Evolutionary conservation across 2,888 invertebrate genomes (phyloP), one percentile per base, ranked within the genome.

Genomic region (Pheosia gnoma): DNA sequence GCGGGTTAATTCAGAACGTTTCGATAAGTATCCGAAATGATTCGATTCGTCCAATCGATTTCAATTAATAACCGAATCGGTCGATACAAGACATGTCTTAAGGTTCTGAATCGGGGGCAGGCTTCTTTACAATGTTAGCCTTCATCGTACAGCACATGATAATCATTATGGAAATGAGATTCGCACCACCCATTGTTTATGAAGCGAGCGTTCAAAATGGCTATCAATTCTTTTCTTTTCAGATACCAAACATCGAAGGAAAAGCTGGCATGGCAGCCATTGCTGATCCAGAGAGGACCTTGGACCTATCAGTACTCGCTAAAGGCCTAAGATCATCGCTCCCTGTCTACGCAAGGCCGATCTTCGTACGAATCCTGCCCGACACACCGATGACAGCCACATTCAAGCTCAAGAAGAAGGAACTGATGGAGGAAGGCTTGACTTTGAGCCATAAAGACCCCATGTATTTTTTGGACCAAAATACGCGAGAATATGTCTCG

Each of bases 241-340:
- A 97, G 97, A 94, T 97, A 59, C 97, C 97, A 0, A 94, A 96
- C 67, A 92, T 95, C 1, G 97, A 98, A 89, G 99, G 99, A 0
- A 96, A 96, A 85, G 98, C 98, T 0, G 99, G 99, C 5, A 99
- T 99, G 99, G 98, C 96, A 0, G 97, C 98, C 0, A 96, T 99
- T 59, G 96, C 97, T 0, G 97, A 98, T 80, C 95, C 96, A 0
- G 94, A 95, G 3, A 92, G 94, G 11, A 94, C 94, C 59, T 78
- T 97, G 10, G 95, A 97, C 78, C 83, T 97, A 11, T 80, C 90
- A 3, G 85, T 91, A 0, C 70, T 93, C n/a, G 75, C 87, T 0
- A 84, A 86, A 68, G 88, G 89, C 0, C 68, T 93, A 0, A 85
- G 80, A 36, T 72, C 95, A n/a, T 94, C 95, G 38, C 90, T 99